Evolutionary conservation across 2,113 vertebrate species (phyloP), one percentile per base, ranked within the genome.

Genomic region (Pollachius pollachius): DNA sequence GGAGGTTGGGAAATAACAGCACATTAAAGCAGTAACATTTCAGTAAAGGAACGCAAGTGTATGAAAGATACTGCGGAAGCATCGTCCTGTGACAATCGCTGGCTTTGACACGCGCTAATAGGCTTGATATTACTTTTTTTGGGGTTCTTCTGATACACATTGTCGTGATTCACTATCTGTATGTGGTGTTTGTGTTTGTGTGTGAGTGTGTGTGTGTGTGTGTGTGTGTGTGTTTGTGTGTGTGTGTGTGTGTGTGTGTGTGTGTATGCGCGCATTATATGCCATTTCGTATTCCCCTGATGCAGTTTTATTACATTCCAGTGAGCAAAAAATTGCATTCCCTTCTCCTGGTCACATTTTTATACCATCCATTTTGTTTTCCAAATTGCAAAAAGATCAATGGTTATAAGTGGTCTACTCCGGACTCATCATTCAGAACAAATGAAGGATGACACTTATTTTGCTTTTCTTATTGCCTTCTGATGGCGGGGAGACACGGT

Each of bases 371-470:
- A 11, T 48, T 48, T 48, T 48, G 6, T 48, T 37, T 63, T 52
- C 59, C 66, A 68, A 23, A 23, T 23, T 69, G 67, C 71, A 69
- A 63, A 75, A 81, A 71, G 54, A 62, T 27, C 68, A 21, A 61
- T 9, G 0, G 58, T 69, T 75, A 83, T 84, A 69, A 71, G 64
- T 78, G 67, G 76, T 82, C 76, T 75, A 4, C 67, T 52, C 66
- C 71, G 52, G 75, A 77, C 72, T 37, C 63, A 17, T 70, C 25
- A 60, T 63, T 68, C 34, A 71, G 65, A 72, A 59, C 75, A 63
- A 74, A 58, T 62, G 77, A 63, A 74, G 15, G 5, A 21, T 12
- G 54, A 27, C 56, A 57, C 72, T 75, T 59, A 71, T 71, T 73
- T 74, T 67, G 65, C 54, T 70, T 76, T 71, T 79, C 54, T 68